phyloP scores from a whole-genome alignment of 1,140 invertebrate species.

The Saxidomus purpurata region DNA sequence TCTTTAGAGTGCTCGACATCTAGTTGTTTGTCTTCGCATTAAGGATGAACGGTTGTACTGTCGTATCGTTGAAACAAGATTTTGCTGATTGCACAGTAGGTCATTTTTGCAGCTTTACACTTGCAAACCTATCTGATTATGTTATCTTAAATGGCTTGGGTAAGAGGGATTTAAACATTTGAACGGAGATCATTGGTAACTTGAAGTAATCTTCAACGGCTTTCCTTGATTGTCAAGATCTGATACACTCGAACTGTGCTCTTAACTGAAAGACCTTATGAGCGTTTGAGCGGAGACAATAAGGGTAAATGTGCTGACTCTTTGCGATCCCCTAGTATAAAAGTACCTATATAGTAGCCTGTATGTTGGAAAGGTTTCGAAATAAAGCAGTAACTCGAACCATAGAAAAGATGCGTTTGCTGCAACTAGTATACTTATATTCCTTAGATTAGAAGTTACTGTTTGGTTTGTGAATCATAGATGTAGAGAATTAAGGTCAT shows the following conservation, averaged over 20 bases:
- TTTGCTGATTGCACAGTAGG: not conserved
- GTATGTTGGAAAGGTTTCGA: too few species aligned
- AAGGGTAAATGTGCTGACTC: too few species aligned
- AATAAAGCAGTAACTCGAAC: too few species aligned
- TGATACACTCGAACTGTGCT: too few species aligned
- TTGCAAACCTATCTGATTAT: conserved; percentile 1
- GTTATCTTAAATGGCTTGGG: not conserved
- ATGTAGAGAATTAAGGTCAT: not conserved
- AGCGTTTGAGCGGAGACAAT: too few species aligned
- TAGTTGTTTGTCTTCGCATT: not conserved
- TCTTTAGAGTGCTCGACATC: not conserved
- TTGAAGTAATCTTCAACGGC: conserved; percentile 7
- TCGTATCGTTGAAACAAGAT: not conserved
- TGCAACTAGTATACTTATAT: too few species aligned
- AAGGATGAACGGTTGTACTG: not conserved
- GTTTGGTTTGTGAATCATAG: too few species aligned
- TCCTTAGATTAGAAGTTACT: too few species aligned
- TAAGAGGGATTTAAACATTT: conserved; percentile 30
- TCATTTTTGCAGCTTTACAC: not conserved
- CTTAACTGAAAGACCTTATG: too few species aligned
- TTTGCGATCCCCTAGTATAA: too few species aligned
- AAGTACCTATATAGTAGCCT: too few species aligned
- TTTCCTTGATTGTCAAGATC: not conserved
- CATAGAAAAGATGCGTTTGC: too few species aligned
- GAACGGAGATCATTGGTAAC: conserved; percentile 4